Evolutionary conservation across 2,797 vertebrate genomes (phyloP).

Genomic region (Micropoecilia bifurca): DNA sequence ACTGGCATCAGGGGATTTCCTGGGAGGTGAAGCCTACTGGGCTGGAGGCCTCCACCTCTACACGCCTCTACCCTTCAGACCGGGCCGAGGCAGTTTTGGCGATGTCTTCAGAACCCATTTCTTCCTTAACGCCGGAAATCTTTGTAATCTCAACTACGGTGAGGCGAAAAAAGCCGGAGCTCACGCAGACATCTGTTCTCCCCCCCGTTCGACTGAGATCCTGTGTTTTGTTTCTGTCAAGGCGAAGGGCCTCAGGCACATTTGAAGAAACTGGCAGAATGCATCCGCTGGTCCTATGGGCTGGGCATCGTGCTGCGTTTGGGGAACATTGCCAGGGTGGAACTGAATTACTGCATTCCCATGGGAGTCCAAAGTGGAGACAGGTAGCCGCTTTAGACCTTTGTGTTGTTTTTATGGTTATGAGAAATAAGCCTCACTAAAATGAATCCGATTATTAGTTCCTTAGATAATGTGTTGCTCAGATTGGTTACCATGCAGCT

Average conservation of each 20-base stretch:
- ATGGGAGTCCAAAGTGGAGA: constrained; percentile 96
- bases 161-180: constrained; percentile 27
- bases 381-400: constrained; percentile 78
- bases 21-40: constrained; percentile 97
- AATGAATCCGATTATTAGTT: neutral
- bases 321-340: constrained; percentile 95
- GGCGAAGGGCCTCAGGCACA: constrained; percentile 94
- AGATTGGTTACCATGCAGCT: neutral
- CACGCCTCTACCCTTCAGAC: constrained; percentile 95
- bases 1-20: constrained; percentile 88
- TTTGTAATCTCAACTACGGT: constrained; percentile 98
- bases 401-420: neutral
- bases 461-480: neutral
- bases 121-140: constrained; percentile 97
- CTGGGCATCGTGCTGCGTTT: constrained; percentile 91
- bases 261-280: constrained; percentile 89
- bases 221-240: constrained; percentile 52
- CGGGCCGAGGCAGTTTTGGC: constrained; percentile 91
- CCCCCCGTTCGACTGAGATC: neutral
- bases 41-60: constrained; percentile 94
- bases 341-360: constrained; percentile 98
- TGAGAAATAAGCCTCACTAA: neutral
- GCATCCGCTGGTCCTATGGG: constrained; percentile 96
- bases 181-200: neutral
- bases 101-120: constrained; percentile 97